These are phyloP conservation scores for Oligia strigilis DNA, from an alignment of 2,888 invertebrate species.

Conservation along the genomic window DNA sequence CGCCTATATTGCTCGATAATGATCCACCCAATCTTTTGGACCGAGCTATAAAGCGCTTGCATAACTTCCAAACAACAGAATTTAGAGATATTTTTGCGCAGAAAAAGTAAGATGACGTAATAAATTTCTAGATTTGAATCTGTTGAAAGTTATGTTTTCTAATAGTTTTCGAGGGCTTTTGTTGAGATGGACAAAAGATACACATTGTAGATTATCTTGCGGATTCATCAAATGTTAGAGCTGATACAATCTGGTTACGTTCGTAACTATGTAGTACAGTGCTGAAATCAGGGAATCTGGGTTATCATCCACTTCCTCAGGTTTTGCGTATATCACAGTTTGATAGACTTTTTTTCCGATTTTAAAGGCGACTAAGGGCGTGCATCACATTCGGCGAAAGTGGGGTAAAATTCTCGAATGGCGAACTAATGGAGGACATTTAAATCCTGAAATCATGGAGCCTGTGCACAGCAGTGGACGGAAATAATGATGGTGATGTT, in stretches of 20 bases:
- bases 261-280: neutral
- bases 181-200: constrained; percentile 4
- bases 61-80: constrained; percentile 25
- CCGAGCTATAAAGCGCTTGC: constrained; percentile 3
- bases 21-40: neutral
- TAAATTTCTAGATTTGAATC: constrained; percentile 54
- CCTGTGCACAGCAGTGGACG: neutral
- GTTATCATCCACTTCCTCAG: neutral
- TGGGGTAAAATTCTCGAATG: neutral
- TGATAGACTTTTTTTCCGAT: neutral
- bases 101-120: constrained; percentile 39
- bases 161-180: constrained; percentile 39
- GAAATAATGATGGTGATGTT: neutral
- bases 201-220: constrained; percentile 13
- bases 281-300: neutral
- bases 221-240: constrained; percentile 9
- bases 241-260: constrained; percentile 8
- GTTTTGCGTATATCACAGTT: neutral
- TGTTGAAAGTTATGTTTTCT: constrained; percentile 37
- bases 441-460: no score
- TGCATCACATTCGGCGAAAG: neutral
- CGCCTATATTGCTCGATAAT: constrained; percentile 24
- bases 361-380: no score
- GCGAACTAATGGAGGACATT: no score
- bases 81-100: constrained; percentile 25